Evolutionary conservation across 2,888 invertebrate species (phyloP), one percentile per base, ranked within the genome.

Genomic region (Dione vanillae): DNA sequence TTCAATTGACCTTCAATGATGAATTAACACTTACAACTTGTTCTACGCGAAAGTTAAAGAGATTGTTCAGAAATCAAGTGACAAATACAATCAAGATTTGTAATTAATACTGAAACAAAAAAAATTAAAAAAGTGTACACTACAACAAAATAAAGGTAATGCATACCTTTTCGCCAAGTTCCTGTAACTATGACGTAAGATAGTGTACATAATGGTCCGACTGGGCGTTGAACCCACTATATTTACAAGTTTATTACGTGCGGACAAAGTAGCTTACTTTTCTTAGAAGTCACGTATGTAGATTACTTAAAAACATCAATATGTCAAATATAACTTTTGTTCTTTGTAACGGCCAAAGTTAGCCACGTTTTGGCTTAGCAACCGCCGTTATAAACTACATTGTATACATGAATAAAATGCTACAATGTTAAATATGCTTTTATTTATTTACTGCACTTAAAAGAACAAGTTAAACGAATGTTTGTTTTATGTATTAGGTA

Each of bases 151-250:
- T n/a, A 20, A 58, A 35, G n/a, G 35, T 59, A 59, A 59, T 20
- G 59, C 45, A 43, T 27, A 69, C 45, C 45, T 69, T 68, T 64
- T 35, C 40, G 40, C 5, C 20, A 54, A 69, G 45, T 64, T 20
- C 54, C 37, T 45, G 54, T 20, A 45, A 40, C 54, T 56, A 68
- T 68, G 64, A 68, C 68, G 61, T 47, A n/a, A 64, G 37, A 54
- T 43, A 67, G 16, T 20, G 19, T 47, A 54, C 45, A 54, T 56
- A 69, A 64, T 64, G 62, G 14, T 45, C 19, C 54, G 20, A 37
- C n/a, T 37, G 68, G 62, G 47, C 68, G 20, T 62, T 69, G 68
- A 69, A 69, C 68, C 40, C 16, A 47, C 52, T 62, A 40, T 35
- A n/a, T 37, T 61, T 45, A 61, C 61, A 52, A 51, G 49, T 61